Conservation (phyloP, 2,797 vertebrate species). For the Erpetoichthys calabaricus region DNA sequence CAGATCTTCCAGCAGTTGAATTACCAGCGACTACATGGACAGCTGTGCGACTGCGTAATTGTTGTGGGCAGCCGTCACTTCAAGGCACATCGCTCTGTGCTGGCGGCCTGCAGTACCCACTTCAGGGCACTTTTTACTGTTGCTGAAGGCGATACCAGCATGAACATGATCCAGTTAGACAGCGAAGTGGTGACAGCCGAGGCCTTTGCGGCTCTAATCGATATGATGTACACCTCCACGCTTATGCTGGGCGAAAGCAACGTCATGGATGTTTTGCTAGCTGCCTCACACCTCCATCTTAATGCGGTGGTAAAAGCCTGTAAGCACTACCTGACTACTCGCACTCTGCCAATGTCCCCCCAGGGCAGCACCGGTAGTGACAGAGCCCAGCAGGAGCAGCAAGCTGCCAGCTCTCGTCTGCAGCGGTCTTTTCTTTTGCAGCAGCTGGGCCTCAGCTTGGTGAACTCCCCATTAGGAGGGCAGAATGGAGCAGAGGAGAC, state of each 20-base stretch:
- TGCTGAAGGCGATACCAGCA: conserved; percentile 77
- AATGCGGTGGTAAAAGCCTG: conserved; percentile 96
- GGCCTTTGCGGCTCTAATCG: conserved; percentile 85
- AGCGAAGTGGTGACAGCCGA: conserved; percentile 94
- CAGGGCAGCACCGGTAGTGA: conserved; percentile 42
- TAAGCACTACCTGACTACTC: conserved; percentile 92
- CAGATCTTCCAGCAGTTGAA: conserved; percentile 96
- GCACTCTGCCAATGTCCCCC: conserved; percentile 81
- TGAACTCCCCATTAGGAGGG: conserved; percentile 76
- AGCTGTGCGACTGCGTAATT: conserved; percentile 92
- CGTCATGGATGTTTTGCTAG: conserved; percentile 90
- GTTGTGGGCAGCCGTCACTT: conserved; percentile 89
- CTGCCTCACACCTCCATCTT: conserved; percentile 89
- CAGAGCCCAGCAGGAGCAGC: conserved; percentile 41
- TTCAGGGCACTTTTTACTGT: conserved; percentile 90
- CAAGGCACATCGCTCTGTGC: conserved; percentile 85
- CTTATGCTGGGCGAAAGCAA: conserved; percentile 95
- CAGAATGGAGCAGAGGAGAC: conserved; percentile 46
- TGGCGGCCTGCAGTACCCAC: conserved; percentile 93
- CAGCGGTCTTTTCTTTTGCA: conserved; percentile 91
- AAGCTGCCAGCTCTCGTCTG: conserved; percentile 49
- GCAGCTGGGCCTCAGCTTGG: conserved; percentile 86
- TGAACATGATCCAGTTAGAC: conserved; percentile 96
- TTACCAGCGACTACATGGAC: conserved; percentile 86
- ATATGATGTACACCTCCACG: conserved; percentile 99